Evolutionary conservation across 2,797 vertebrate genomes (phyloP), one percentile per base, ranked within the genome.

Genomic region (Neosilurus hyrtlii): DNA sequence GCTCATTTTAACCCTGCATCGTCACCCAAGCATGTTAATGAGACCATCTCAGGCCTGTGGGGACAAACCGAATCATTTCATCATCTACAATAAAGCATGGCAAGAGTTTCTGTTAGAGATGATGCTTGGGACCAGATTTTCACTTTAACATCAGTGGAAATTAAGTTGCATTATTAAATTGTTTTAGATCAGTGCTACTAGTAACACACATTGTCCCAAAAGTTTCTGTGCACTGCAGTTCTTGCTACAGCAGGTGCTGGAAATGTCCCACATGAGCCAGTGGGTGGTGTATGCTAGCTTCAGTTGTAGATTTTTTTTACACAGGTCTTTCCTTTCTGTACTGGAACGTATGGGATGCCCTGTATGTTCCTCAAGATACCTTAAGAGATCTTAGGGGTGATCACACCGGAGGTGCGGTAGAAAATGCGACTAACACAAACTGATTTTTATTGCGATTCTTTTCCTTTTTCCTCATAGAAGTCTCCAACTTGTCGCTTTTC

Each of bases 21-120:
- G 59, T 15, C 49, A 85, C 82, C 73, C 22, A 76, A 15, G 63
- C 56, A 54, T 82, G 84, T 18, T 80, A 82, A 80, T 85, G 59
- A 57, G 75, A 35, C 26, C 74, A n/a, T 67, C 79, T 57, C 66
- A 74, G 30, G 24, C 35, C 43, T 62, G 57, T 7, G 14, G 16
- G 14, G 2, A 35, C 73, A 72, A 7, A 11, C 78, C 63, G 63
- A 82, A 24, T 82, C 79, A 70, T 83, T 26, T 49, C 9, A 10
- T 63, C 37, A 51, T 51, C 9, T 24, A 26, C 8, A 51, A 26
- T 63, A 51, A 51, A 62, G 26, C 54, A 37, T 18, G n/a, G 51
- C 57, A 49, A 0, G 15, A 20, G 12, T 62, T 62, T 76, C 35
- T 18, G 0, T 12, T 74, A 11, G 35, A 76, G 9, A 26, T 24